Evolutionary conservation across 2,888 invertebrate species (phyloP).

Genomic region (Rotaria magnacalcarata): DNA sequence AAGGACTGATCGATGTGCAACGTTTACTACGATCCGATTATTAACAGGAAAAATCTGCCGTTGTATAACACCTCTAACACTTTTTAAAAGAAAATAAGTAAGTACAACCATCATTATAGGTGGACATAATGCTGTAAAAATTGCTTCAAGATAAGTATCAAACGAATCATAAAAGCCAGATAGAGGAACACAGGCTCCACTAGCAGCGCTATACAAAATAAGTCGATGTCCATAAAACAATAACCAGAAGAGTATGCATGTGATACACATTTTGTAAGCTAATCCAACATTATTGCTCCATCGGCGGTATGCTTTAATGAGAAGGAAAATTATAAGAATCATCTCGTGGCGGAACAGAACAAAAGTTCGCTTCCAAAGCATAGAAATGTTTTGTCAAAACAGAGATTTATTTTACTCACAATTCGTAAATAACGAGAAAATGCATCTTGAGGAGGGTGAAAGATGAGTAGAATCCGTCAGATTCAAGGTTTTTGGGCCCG

Average conservation of each 20-base stretch:
- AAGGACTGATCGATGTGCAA: neutral
- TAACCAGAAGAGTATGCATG: neutral
- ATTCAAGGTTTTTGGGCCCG: too few species aligned
- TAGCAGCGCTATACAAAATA: neutral
- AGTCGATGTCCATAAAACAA: neutral
- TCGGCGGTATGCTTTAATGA: neutral
- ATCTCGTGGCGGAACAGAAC: too few species aligned
- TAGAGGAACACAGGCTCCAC: neutral
- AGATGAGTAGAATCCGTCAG: too few species aligned
- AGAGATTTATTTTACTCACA: too few species aligned
- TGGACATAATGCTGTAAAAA: neutral
- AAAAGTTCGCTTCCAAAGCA: too few species aligned
- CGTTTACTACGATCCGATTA: neutral
- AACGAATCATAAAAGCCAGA: neutral
- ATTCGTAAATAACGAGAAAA: too few species aligned
- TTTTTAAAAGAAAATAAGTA: neutral
- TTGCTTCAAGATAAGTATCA: neutral
- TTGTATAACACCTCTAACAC: neutral
- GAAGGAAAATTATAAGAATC: too few species aligned
- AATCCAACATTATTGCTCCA: neutral
- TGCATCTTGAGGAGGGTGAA: too few species aligned
- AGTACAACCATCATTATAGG: neutral
- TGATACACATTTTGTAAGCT: neutral
- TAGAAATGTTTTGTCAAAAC: too few species aligned
- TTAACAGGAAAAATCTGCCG: neutral